Evolutionary conservation across 2,888 invertebrate genomes (phyloP), one percentile per base, ranked within the genome.

Genomic region (Gymnosoma rotundatum): DNA sequence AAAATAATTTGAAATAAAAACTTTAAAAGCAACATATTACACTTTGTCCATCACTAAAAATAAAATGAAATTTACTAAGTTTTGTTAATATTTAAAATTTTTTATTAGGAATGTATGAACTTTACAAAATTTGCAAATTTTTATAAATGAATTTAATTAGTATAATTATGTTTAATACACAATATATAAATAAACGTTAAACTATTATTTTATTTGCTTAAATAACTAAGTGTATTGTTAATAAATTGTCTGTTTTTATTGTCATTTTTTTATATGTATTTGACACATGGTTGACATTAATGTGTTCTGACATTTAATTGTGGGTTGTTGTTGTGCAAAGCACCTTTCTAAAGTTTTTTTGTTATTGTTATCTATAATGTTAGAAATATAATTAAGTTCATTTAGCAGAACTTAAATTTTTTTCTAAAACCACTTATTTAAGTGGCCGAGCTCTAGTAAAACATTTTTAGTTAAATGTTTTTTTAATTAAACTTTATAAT

Each of bases 111-210:
- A 50, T 56, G 42, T 76, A 21, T n/a, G 38, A 50, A 25, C 45
- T 36, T 63, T 56, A 32, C 7, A 61, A 52, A 54, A 58, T 14
- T 45, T 48, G 21, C 2, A 54, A 64, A 21, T 60, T 20, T 52
- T 48, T 56, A 38, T 56, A 56, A 66, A 78, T 79, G 58, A 60
- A 38, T 63, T 78, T 38, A 64, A 63, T 56, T 72, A 16, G 48
- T 38, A 18, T 50, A 67, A 58, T 48, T 63, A 61, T 48, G 16
- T 63, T 52, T 50, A n/a, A 16, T 45, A n/a, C n/a, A n/a, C n/a
- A n/a, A n/a, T n/a, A n/a, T n/a, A 66, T 36, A 75, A 67, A n/a
- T 58, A 58, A 18, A 58, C n/a, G 9, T 36, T 74, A 32, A 9
- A 32, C 16, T 52, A 36, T 63, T 1, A 45, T 18, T 48, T 32